Evolutionary conservation across 2,113 vertebrate species (phyloP), one percentile per base, ranked within the genome.

Genomic region (Redunca redunca): DNA sequence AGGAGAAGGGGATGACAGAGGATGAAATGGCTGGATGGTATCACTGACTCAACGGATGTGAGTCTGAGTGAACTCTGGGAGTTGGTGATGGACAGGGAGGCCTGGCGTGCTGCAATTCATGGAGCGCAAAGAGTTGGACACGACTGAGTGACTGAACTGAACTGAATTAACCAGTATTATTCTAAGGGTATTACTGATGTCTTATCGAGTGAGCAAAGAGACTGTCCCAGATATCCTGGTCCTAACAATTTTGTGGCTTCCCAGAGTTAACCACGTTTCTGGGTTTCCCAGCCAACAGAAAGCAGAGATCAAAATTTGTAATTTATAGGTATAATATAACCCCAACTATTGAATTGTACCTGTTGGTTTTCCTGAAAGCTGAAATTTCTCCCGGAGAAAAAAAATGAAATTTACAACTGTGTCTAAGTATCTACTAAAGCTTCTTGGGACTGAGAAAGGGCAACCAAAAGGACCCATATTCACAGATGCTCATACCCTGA

Each of bases 1-100:
- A 58, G 57, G 57, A 58, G 11, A 26, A 58, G 57, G 10, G 57
- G 57, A 58, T 0, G 1, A 58, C 57, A 26, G 57, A 58, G 57
- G 57, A 58, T 58, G 57, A 58, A 25, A 58, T 26, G 57, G 4
- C 25, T 58, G 57, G 57, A 58, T 58, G 57, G 0, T 4, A 26
- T 58, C 25, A 58, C 25, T 0, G 1, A 58, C 57, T 25, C 2
- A 4, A 58, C 26, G 57, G 10, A 58, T 0, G 2, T 26, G 57
- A 58, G 25, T 58, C 4, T 58, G 57, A 26, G 21, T 58, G 57
- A 58, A 58, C 10, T 58, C 10, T 0, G 4, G 57, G 57, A 58
- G 57, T 58, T 26, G 57, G 25, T 58, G 25, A 58, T 58, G 10
- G 4, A 26, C 57, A 12, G 25, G 57, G 25, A 58, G 10, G 57